Evolutionary conservation across 30 jellyfish, hydroid and myxozoan species (phyloP).

Genomic region (Clytia hemisphaerica): DNA sequence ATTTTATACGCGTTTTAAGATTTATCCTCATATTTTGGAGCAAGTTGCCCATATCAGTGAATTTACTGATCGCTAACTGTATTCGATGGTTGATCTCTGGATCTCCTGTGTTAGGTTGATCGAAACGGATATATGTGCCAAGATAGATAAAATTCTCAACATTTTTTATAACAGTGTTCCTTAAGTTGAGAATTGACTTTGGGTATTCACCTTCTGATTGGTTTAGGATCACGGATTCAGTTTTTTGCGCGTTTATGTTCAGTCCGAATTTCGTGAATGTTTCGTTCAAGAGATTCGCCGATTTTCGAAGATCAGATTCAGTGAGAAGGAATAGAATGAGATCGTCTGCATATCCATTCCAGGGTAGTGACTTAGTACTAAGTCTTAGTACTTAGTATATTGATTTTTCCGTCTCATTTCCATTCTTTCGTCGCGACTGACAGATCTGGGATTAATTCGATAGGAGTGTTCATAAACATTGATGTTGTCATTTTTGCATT

Average conservation of each 20-base stretch:
- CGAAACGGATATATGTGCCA: not conserved
- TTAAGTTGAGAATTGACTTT: not conserved
- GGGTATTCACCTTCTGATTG: constrained; percentile 1
- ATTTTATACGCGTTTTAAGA: not conserved
- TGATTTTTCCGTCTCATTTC: too few species aligned
- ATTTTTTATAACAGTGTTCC: too few species aligned
- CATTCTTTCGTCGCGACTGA: too few species aligned
- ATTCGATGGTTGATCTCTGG: not conserved
- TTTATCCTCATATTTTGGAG: not conserved
- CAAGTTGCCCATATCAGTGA: not conserved
- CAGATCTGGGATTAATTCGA: too few species aligned
- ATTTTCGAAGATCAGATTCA: too few species aligned
- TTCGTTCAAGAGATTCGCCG: too few species aligned
- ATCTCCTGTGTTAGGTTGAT: constrained; percentile 15
- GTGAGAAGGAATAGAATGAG: not conserved
- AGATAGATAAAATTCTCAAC: not conserved
- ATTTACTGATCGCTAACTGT: not conserved
- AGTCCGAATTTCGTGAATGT: too few species aligned
- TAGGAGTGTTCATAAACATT: too few species aligned
- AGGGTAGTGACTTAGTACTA: too few species aligned
- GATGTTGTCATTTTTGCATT: not conserved
- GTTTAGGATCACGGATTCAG: not conserved
- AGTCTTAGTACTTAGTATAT: too few species aligned
- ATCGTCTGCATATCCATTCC: too few species aligned
- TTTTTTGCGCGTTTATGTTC: too few species aligned